Evolutionary conservation across 2,113 vertebrate genomes (phyloP), one percentile per base, ranked within the genome.

Genomic region (Seriola rivoliana): DNA sequence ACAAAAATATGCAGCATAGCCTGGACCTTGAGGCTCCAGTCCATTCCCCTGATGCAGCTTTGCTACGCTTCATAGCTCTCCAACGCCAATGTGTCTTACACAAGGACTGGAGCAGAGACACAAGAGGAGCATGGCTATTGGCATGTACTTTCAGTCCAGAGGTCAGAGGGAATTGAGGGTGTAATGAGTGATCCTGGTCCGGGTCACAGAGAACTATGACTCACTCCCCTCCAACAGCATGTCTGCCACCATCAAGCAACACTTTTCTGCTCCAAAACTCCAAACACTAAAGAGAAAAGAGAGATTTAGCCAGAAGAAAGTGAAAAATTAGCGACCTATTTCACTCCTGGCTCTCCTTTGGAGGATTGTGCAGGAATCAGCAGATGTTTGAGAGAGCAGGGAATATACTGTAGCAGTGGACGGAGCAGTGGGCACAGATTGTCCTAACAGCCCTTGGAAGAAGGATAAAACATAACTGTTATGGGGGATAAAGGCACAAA

Each of bases 51-150:
- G 77, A 84, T 68, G 75, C 65, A 74, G 59, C 78, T 82, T 75
- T 66, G 81, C 42, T 80, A 58, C 17, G 17, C 75, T 70, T 68
- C 76, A 40, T 57, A 80, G 78, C 59, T 91, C 59, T 65, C 23
- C 75, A 65, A 42, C 42, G 38, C 66, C 85, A 82, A 81, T 89
- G 75, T 85, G 57, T 79, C 73, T 87, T 48, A 71, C 66, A 79
- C 79, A 88, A 78, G 62, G 46, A 55, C 12, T 29, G 44, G 54
- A 72, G 40, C 71, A 75, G 44, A 25, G 38, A 80, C 10, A 77
- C 25, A 81, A 48, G 38, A 72, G 70, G 55, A 76, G 60, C 42
- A 36, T 48, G 48, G 38, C 34, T 76, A 81, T 72, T 38, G 13
- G 42, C 59, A 55, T 70, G 67, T 36, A 11, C 58, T 17, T 34